A percentile compares a stretch with the other conserved stretches of the same genome.
Conservation (phyloP, 2,888 invertebrate genomes). For the Phymatocera aterrima region DNA sequence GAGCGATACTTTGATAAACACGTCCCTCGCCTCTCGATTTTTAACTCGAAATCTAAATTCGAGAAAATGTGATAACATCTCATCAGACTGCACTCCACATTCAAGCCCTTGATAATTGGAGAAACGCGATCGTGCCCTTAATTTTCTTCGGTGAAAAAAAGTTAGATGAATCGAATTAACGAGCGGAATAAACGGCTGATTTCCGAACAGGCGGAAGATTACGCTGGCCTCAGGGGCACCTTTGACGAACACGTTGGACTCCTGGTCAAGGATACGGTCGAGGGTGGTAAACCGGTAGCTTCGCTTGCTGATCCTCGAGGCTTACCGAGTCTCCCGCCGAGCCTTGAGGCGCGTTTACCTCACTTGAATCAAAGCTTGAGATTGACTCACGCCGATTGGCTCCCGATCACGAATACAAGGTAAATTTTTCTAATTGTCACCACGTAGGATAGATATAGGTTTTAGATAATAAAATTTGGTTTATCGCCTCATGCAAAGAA, state of each 20-base stretch:
- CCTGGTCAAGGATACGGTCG: conserved; percentile 64
- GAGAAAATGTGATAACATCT: background rate
- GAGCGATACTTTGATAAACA: too few species aligned
- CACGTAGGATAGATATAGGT: background rate
- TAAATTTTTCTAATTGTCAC: conserved; percentile 65
- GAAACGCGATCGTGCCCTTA: background rate
- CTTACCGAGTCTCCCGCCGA: conserved; percentile 69
- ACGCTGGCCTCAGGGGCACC: conserved; percentile 73
- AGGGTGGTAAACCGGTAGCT: conserved; percentile 63
- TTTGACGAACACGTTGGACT: conserved; percentile 71
- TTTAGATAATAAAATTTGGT: too few species aligned
- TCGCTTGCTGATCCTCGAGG: conserved; percentile 66
- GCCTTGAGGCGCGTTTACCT: conserved; percentile 75
- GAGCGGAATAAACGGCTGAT: conserved; percentile 58
- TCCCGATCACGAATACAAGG: conserved; percentile 85
- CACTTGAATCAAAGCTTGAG: conserved; percentile 81
- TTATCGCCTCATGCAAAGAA: too few species aligned
- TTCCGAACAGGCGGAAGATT: conserved; percentile 72
- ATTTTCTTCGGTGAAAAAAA: background rate
- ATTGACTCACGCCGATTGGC: conserved; percentile 87
- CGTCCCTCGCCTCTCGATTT: too few species aligned
- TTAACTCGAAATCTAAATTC: background rate
- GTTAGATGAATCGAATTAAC: background rate
- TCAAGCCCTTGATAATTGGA: background rate
- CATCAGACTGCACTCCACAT: background rate